These are phyloP conservation scores for Geotrypetes seraphini DNA, from an alignment of 2,797 vertebrate genomes.

Conservation along the genomic window DNA sequence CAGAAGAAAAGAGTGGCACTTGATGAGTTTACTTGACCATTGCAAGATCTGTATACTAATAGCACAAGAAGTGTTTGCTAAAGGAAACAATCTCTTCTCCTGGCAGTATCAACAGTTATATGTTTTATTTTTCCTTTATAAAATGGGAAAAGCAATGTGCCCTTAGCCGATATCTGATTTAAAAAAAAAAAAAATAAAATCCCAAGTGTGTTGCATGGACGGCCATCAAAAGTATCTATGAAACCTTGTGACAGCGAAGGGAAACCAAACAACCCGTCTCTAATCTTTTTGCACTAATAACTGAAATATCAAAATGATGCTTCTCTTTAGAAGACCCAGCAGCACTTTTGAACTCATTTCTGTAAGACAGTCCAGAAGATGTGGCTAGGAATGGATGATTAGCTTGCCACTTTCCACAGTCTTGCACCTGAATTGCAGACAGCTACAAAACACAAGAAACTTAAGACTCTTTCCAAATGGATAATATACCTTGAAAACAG, in stretches of 20 bases:
- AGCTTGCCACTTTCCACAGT: constrained; percentile 4
- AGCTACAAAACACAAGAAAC: constrained; percentile 13
- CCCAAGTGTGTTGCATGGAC: too few relatives aligned
- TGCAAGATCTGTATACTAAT: too few relatives aligned
- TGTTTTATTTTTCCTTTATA: constrained; percentile 46
- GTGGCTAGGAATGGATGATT: constrained; percentile 7
- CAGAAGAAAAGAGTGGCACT: too few relatives aligned
- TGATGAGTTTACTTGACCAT: too few relatives aligned
- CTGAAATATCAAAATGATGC: constrained; percentile 31
- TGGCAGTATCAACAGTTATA: constrained; percentile 49
- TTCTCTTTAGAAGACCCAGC: constrained; percentile 19
- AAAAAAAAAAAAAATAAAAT: too few relatives aligned
- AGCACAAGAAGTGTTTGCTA: constrained; percentile 55
- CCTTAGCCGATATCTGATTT: constrained; percentile 45
- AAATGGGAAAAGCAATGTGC: constrained; percentile 41
- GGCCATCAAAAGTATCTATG: too few relatives aligned
- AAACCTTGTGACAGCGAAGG: background rate
- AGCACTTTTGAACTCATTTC: constrained; percentile 30
- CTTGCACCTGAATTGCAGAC: constrained; percentile 20
- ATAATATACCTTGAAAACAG: constrained; percentile 56
- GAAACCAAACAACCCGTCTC: constrained; percentile 14
- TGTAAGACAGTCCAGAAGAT: constrained; percentile 16
- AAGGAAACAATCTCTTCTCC: constrained; percentile 55
- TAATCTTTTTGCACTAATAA: constrained; percentile 25
- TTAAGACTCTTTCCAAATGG: constrained; percentile 7